Evolutionary conservation across 2,113 vertebrate genomes (phyloP), one percentile per base, ranked within the genome.

Genomic region (Ursus arctos): DNA sequence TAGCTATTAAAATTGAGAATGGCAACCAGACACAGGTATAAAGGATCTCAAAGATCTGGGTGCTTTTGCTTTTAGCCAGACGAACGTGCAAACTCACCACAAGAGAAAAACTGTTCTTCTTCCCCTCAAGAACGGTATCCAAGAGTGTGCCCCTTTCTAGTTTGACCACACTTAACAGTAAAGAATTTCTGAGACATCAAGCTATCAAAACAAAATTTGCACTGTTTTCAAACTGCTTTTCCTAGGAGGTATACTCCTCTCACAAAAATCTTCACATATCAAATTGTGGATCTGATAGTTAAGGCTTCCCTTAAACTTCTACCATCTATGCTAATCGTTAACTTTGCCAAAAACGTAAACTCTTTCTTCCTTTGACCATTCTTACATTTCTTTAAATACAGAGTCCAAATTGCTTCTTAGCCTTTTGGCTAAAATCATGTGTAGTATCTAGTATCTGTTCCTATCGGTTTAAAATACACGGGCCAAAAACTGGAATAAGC

Each of bases 251-350:
- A 83, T 1, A 12, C 18, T 53, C 11, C 57, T 53, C 59, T 63
- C 51, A 59, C 28, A 81, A n/a, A 80, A 59, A 69, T 49, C 71
- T 47, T 55, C 69, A 15, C 24, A 9, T 5, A 18, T 3, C 1
- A 0, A 63, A 83, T 22, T 7, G 26, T 0, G 4, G 0, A n/a
- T 3, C 0, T 51, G 63, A 24, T 33, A 77, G 77, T 0, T 12
- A 55, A 18, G 26, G 13, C n/a, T 81, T 74, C 31, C 49, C 63
- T 51, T 18, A 55, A 71, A 81, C 31, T 21, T 88, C 47, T 57
- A 33, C 51, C 40, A 24, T 8, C 69, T 24, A 49, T 0, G 1
- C 57, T 47, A 1, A 71, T 15, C 57, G n/a, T 9, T 16, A 95
- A 71, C 16, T 31, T 5, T 61, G 55, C n/a, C 51, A 59, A 53